Evolutionary conservation across 1,140 invertebrate genomes (phyloP).

Genomic region (Cydia amplana): DNA sequence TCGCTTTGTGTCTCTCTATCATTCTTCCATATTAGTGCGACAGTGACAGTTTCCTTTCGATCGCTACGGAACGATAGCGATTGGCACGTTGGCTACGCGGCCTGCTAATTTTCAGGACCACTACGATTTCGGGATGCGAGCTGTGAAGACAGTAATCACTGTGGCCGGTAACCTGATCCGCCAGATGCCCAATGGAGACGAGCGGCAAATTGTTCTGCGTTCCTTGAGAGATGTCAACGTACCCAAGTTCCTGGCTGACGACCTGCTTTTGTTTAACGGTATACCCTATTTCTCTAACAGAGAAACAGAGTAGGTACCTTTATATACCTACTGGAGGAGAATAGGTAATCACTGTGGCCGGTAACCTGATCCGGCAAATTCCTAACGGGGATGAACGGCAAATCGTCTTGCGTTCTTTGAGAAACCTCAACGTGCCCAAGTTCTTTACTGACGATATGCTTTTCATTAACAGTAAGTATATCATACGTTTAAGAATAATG

Average conservation of each 20-base stretch:
- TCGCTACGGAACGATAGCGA: no score
- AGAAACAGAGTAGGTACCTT: no score
- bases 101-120: constrained; percentile 84
- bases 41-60: no score
- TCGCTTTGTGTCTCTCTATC: no score
- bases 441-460: no score
- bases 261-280: constrained; percentile 91
- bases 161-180: constrained; percentile 93
- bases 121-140: constrained; percentile 95
- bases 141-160: constrained; percentile 87
- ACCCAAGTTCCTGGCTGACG: constrained; percentile 93
- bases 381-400: constrained; percentile 88
- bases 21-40: no score
- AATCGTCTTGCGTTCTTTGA: constrained; percentile 89
- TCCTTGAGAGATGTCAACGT: constrained; percentile 95
- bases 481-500: no score
- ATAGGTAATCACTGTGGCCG: constrained; percentile 86
- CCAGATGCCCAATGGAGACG: constrained; percentile 88
- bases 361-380: constrained; percentile 90
- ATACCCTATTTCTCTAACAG: not conserved
- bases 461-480: no score
- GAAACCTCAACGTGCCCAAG: constrained; percentile 94
- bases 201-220: constrained; percentile 87
- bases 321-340: constrained; percentile 75
- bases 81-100: no score